Percentiles rank a stretch among this genome's conserved stretches.
Evolutionary conservation across 2,888 invertebrate genomes (phyloP).

Genomic region (Leucophenga maculata): DNA sequence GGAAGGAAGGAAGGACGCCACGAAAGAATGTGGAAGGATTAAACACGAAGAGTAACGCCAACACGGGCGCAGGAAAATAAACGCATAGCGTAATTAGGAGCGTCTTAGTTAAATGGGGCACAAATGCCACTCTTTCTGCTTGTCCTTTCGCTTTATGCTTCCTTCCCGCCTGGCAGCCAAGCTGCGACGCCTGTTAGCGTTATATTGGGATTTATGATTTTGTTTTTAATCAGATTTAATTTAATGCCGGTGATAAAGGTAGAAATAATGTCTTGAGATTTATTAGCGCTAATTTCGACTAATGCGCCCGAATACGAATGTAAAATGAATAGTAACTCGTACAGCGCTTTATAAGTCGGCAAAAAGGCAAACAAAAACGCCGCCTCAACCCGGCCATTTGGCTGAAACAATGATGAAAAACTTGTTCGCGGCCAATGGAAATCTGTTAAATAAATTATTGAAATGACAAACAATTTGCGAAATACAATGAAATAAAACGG

Average conservation of each 20-base stretch:
- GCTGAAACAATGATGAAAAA: not conserved
- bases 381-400: not conserved
- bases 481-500: constrained; percentile 36
- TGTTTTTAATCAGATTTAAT: constrained; percentile 58
- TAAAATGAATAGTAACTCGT: constrained; percentile 25
- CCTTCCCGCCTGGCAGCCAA: too few species aligned
- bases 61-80: constrained; percentile 35
- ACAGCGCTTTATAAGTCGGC: constrained; percentile 11
- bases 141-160: too few species aligned
- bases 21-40: constrained; percentile 46
- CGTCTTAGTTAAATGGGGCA: constrained; percentile 25
- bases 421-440: constrained; percentile 30
- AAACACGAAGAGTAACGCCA: constrained; percentile 30
- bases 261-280: constrained; percentile 54
- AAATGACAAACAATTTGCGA: constrained; percentile 44
- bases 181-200: not conserved
- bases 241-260: constrained; percentile 58
- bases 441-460: constrained; percentile 44
- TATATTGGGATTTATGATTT: constrained; percentile 59
- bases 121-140: not conserved
- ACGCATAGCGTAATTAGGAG: constrained; percentile 52
- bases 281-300: constrained; percentile 52
- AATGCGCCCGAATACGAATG: constrained; percentile 37
- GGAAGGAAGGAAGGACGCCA: too few species aligned
- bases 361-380: constrained; percentile 5